Conservation (phyloP, 2,888 invertebrate genomes). For the Apotomis turbidana region DNA sequence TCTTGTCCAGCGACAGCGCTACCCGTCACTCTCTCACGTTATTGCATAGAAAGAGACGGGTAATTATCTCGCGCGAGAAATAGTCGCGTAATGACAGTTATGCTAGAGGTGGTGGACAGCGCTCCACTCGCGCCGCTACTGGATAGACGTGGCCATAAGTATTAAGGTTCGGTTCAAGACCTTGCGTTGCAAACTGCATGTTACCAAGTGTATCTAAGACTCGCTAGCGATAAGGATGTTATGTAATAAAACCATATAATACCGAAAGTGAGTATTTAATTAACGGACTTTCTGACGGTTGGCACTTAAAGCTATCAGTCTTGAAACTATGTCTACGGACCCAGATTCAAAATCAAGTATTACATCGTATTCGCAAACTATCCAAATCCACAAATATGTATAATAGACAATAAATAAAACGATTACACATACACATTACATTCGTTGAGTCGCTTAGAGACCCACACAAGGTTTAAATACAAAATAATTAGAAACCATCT, state of each 20-base stretch:
- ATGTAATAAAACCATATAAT: constrained; percentile 30
- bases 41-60: too few relatives aligned
- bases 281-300: neutral
- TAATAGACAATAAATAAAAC: neutral
- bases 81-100: too few relatives aligned
- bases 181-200: neutral
- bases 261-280: constrained; percentile 10
- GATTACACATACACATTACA: too few relatives aligned
- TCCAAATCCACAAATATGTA: neutral
- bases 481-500: too few relatives aligned
- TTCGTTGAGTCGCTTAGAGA: too few relatives aligned
- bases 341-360: constrained; percentile 10
- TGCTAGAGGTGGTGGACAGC: too few relatives aligned
- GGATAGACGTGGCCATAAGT: neutral
- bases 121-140: too few relatives aligned
- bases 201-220: constrained; percentile 23
- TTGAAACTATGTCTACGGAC: constrained; percentile 15
- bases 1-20: too few relatives aligned
- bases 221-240: constrained; percentile 12
- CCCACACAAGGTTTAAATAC: too few relatives aligned
- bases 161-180: neutral
- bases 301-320: constrained; percentile 20
- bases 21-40: too few relatives aligned
- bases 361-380: neutral
- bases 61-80: too few relatives aligned